These are phyloP conservation scores for Frieseomelitta varia DNA, from an alignment of 1,140 invertebrate species.

Conservation along the genomic window DNA sequence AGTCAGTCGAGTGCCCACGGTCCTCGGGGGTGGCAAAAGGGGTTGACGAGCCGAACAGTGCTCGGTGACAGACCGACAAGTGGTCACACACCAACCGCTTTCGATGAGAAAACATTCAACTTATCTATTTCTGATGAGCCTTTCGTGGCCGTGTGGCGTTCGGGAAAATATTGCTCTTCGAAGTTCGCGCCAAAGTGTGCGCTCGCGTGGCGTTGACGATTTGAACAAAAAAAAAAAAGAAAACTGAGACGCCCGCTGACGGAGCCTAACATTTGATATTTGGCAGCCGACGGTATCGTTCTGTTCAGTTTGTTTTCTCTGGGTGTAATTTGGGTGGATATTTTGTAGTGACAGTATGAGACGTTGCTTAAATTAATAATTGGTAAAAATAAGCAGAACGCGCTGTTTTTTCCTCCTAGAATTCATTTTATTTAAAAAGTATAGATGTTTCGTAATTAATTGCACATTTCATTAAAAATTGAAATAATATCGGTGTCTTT, in stretches of 20 bases:
- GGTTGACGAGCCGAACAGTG: slow-evolving; percentile 63
- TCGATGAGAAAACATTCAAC: slow-evolving; percentile 63
- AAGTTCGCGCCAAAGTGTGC: slow-evolving; percentile 9
- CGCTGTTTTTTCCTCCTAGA: no score
- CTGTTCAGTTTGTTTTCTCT: neutral
- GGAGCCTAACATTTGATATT: neutral
- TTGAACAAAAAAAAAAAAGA: neutral
- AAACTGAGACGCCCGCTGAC: neutral
- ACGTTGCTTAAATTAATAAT: neutral
- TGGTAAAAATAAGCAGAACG: no score
- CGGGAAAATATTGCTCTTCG: slow-evolving; percentile 45
- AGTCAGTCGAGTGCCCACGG: slow-evolving; percentile 69
- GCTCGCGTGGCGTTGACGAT: slow-evolving; percentile 11
- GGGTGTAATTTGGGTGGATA: neutral
- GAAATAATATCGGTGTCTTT: neutral
- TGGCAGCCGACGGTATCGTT: neutral
- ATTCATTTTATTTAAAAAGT: neutral
- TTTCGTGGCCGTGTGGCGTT: neutral
- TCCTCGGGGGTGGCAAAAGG: slow-evolving; percentile 51
- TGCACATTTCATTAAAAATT: neutral
- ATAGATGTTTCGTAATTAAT: neutral
- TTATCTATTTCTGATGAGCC: slow-evolving; percentile 48
- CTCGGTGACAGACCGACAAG: slow-evolving; percentile 73
- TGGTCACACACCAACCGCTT: slow-evolving; percentile 61
- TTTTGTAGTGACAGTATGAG: neutral